Evolutionary conservation across 2,888 invertebrate species (phyloP).

Genomic region (Blera fallax): DNA sequence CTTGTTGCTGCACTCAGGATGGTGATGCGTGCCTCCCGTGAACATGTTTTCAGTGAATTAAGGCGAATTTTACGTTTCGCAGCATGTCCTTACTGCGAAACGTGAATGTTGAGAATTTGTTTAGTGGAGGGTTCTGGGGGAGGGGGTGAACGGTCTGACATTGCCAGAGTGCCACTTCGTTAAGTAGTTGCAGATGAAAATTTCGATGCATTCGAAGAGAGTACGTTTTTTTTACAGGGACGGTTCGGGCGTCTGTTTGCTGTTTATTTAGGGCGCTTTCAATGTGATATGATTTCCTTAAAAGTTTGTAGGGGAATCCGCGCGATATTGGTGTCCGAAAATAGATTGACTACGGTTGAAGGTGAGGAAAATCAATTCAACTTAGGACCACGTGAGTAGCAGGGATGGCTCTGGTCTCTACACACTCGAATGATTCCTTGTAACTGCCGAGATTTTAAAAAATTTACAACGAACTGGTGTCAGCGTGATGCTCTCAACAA

Average conservation of each 20-base stretch:
- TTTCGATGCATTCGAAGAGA: background rate
- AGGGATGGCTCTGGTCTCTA: too few species aligned
- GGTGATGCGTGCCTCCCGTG: constrained; percentile 20
- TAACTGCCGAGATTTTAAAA: too few species aligned
- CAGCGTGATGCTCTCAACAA: too few species aligned
- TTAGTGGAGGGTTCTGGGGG: background rate
- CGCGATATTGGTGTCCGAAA: too few species aligned
- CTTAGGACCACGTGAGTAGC: too few species aligned
- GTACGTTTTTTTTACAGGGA: background rate
- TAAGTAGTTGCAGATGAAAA: constrained; percentile 49
- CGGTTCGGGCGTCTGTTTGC: background rate
- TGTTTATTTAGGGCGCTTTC: background rate
- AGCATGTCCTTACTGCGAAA: background rate
- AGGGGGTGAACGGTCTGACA: background rate
- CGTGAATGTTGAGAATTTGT: background rate
- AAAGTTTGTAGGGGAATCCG: too few species aligned
- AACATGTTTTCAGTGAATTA: constrained; percentile 36
- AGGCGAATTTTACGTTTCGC: constrained; percentile 9
- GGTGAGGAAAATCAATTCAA: too few species aligned
- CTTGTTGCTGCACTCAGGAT: constrained; percentile 20
- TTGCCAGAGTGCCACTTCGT: constrained; percentile 43
- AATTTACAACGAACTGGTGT: too few species aligned
- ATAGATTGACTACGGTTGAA: too few species aligned
- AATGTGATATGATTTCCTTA: too few species aligned
- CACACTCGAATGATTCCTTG: too few species aligned